phyloP scores from a whole-genome alignment of 1,140 invertebrate genomes.

The Zaprionus camerounensis region DNA sequence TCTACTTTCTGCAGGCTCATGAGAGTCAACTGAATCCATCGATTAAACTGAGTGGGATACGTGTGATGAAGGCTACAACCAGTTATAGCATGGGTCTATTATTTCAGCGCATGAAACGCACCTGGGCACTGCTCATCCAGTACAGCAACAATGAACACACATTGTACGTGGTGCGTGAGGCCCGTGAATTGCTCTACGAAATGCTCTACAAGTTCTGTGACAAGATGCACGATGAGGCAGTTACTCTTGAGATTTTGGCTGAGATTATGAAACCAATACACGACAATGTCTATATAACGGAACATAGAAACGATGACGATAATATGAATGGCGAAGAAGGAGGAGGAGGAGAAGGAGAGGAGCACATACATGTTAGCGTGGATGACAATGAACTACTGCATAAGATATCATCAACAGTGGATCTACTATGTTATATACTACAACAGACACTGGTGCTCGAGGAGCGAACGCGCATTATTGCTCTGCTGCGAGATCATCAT shows the following conservation, averaged over 20 bases:
- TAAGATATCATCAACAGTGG: constrained; percentile 85
- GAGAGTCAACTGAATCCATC: constrained; percentile 83
- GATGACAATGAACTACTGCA: constrained; percentile 85
- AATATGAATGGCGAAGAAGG: too few relatives aligned
- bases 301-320: constrained; percentile 33
- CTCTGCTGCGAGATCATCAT: constrained; percentile 62
- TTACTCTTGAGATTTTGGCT: constrained; percentile 85
- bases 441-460: constrained; percentile 75
- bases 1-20: constrained; percentile 53
- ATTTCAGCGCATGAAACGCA: constrained; percentile 85
- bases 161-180: constrained; percentile 87
- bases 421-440: constrained; percentile 84
- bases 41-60: constrained; percentile 87
- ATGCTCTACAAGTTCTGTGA: constrained; percentile 85
- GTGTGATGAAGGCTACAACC: constrained; percentile 85
- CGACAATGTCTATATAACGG: constrained; percentile 81
- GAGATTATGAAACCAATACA: constrained; percentile 85
- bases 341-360: constrained; percentile 32
- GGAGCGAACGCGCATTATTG: constrained; percentile 65
- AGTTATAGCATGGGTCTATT: constrained; percentile 85
- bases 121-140: constrained; percentile 86
- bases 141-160: constrained; percentile 87
- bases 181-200: constrained; percentile 85
- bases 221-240: constrained; percentile 81
- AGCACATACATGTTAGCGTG: constrained; percentile 79